phyloP scores from a whole-genome alignment of 2,888 invertebrate species.

The Drosophila longiperda region DNA sequence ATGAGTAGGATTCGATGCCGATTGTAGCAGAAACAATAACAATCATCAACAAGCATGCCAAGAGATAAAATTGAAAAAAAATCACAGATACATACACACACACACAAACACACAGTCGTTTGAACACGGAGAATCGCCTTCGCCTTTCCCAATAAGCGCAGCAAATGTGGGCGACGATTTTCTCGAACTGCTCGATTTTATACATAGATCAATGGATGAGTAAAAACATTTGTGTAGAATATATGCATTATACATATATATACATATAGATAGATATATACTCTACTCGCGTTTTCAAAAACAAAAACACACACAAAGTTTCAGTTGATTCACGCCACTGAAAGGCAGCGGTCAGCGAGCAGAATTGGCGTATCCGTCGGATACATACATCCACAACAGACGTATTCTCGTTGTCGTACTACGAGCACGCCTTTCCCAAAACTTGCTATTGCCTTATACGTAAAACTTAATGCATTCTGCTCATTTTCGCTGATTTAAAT shows the following conservation, averaged over 20 bases:
- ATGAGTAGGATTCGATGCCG: constrained; percentile 50
- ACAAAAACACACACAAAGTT: constrained; percentile 53
- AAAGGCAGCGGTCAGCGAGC: constrained; percentile 66
- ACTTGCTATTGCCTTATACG: constrained; percentile 66
- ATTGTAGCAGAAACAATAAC: constrained; percentile 33
- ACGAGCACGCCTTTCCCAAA: constrained; percentile 39
- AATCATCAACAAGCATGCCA: constrained; percentile 32
- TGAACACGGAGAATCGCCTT: constrained; percentile 35
- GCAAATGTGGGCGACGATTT: constrained; percentile 67
- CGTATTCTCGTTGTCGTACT: constrained; percentile 11
- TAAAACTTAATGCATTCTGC: constrained; percentile 60
- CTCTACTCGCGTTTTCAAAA: constrained; percentile 46
- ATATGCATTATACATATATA: background rate
- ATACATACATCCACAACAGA: constrained; percentile 28
- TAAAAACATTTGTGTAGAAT: constrained; percentile 28
- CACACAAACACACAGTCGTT: background rate
- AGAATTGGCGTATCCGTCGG: constrained; percentile 38
- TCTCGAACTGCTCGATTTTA: constrained; percentile 34
- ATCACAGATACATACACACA: background rate
- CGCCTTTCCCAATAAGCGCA: constrained; percentile 48
- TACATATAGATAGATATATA: background rate
- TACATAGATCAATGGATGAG: constrained; percentile 37
- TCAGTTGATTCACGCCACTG: constrained; percentile 72
- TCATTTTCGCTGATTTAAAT: constrained; percentile 51
- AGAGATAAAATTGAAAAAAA: constrained; percentile 39